phyloP scores from a whole-genome alignment of 2,113 vertebrate genomes.

The Cephalopholis sonnerati region DNA sequence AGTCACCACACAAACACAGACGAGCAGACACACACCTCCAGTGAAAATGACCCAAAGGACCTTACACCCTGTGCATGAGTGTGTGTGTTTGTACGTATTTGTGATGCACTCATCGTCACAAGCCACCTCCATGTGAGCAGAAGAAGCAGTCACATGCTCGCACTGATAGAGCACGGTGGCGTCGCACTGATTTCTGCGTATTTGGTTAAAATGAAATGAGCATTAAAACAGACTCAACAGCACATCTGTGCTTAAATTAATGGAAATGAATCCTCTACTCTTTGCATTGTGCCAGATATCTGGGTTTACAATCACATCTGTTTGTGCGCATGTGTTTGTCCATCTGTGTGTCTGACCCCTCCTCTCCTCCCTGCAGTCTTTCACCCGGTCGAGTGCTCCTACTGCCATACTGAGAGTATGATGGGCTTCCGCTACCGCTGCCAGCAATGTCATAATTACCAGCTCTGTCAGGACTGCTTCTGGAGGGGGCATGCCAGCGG shows the following conservation, averaged over 20 bases:
- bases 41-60: slow-evolving; percentile 38
- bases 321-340: slow-evolving; percentile 32
- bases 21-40: slow-evolving; percentile 12
- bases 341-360: slow-evolving; percentile 55
- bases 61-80: slow-evolving; percentile 33
- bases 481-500: slow-evolving; percentile 99
- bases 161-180: neutral
- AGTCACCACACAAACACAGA: slow-evolving; percentile 41
- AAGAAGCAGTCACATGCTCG: slow-evolving; percentile 24
- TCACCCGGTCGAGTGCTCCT: slow-evolving; percentile 98
- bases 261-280: slow-evolving; percentile 33
- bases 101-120: slow-evolving; percentile 36
- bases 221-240: neutral
- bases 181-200: neutral
- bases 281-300: slow-evolving; percentile 46
- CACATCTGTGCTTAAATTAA: slow-evolving; percentile 48
- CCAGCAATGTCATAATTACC: slow-evolving; percentile 99
- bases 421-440: slow-evolving; percentile 99
- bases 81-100: slow-evolving; percentile 30
- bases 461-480: slow-evolving; percentile 99
- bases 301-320: slow-evolving; percentile 55
- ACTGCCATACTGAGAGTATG: slow-evolving; percentile 99
- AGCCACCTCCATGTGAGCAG: slow-evolving; percentile 32
- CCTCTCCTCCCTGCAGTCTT: slow-evolving; percentile 88
- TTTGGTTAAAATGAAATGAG: slow-evolving; percentile 11